Base-by-base conservation (phyloP, 2,888 invertebrate genomes). In the Blastobasis adustella region DNA sequence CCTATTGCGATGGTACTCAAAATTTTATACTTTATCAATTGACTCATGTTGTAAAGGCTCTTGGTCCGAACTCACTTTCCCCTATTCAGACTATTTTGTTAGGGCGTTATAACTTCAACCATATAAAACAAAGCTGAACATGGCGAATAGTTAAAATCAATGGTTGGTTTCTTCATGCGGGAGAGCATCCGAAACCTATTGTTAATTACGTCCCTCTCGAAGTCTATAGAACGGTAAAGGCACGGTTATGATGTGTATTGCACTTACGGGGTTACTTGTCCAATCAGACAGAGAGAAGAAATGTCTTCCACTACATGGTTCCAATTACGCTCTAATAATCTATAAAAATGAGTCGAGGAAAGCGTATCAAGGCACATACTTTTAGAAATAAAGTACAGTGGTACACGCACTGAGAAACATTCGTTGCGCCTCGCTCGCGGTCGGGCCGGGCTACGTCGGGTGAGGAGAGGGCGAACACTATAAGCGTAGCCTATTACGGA, bases 211-310 rank as follows among this genome's bases (percentile, higher is more conserved):
- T 88, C 87, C 87, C 87, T 81, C 79, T 82, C 84, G 79, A 81
- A 87, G 87, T 88, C 87, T 88, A 84, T 85, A 86, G 84, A 86
- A 85, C 81, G 81, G 87, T 85, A 81, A 88, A 87, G 88, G 88
- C 88, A 88, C 87, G 87, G 85, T 87, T 72, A 84, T 87, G 87
- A 88, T 88, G 87, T 86, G 86, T 86, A 82, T 83, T 85, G 87
- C 87, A 84, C 85, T 85, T 83, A 84, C 73, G 80, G 82, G 80
- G 79, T 73, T 79, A 81, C 72, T 73, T 78, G 79, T 82, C 79
- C 80, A 73, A 75, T 82, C 78, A 80, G 80, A 84, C 82, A 81
- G 78, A 80, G 81, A 84, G 82, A 82, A 80, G 81, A 82, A 79
- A 79, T 23, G 23, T 23, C 23, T 79, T 79, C 75, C 77, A 76